These are phyloP conservation scores for Oscheius sp. DNA, from an alignment of 2,888 invertebrate genomes.

Conservation along the genomic window DNA sequence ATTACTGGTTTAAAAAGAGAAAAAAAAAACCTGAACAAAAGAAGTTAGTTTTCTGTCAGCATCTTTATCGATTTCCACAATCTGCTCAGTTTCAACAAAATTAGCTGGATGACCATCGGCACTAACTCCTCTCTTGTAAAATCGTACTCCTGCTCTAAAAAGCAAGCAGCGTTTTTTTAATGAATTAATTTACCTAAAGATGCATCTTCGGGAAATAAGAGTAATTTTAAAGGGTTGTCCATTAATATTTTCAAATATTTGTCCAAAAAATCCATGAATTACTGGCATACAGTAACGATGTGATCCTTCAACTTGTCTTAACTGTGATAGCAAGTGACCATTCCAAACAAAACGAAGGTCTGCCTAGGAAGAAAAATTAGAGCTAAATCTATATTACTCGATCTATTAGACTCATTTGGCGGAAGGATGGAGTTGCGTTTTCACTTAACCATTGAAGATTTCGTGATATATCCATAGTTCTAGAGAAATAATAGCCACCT, in stretches of 20 bases:
- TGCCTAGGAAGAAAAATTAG: conserved; percentile 72
- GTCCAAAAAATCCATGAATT: conserved; percentile 84
- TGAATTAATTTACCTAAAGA: conserved; percentile 69
- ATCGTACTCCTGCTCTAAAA: conserved; percentile 66
- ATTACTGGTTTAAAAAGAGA: conserved; percentile 19
- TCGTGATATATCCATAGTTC: conserved; percentile 74
- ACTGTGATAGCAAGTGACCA: conserved; percentile 75
- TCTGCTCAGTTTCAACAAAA: conserved; percentile 94
- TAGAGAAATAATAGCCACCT: conserved; percentile 90
- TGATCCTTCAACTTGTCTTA: conserved; percentile 47
- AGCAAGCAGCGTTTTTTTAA: no score
- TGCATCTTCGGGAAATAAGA: conserved; percentile 86
- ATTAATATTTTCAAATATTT: conserved; percentile 78
- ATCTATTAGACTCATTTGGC: conserved; percentile 50
- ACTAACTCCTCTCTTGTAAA: conserved; percentile 82
- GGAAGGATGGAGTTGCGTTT: conserved; percentile 63
- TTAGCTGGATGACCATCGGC: conserved; percentile 89
- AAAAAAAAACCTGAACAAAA: conserved; percentile 51
- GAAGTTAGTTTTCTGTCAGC: conserved; percentile 52
- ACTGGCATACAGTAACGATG: conserved; percentile 81
- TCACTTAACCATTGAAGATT: conserved; percentile 70
- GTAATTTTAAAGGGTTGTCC: conserved; percentile 85
- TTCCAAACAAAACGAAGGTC: conserved; percentile 95
- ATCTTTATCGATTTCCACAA: conserved; percentile 70
- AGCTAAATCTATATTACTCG: conserved; percentile 38